Base-by-base conservation (phyloP, 1,140 invertebrate genomes). In the Papilio xuthus region DNA sequence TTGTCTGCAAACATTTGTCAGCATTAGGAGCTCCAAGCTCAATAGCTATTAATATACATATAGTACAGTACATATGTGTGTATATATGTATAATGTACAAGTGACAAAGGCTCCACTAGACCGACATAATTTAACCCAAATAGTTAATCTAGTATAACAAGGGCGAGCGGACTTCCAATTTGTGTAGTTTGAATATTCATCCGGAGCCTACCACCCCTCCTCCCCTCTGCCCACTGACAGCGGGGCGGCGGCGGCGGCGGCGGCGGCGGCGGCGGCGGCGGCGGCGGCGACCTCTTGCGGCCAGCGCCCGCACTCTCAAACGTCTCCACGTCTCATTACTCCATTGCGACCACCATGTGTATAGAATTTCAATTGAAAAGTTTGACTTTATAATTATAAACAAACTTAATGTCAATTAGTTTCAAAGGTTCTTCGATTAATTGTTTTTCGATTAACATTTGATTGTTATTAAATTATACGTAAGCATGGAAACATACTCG, bases 111-210 rank as follows among this genome's bases (percentile, higher is more conserved):
- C 28, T 41, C 28, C n/a, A 41, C 67, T 32, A 37, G 67, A 41
- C 26, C 67, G 67, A 32, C 67, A 70, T 70, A 41, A 41, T 70
- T 70, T 41, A 70, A 70, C 37, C 67, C 28, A 32, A 70, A 70
- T 70, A 71, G 69, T 71, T 71, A 71, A 71, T 71, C 69, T 42
- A 42, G 37, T 71, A 37, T 71, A 42, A 71, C 69, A 42, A 42
- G 69, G 69, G 20, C 20, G 69, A 71, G 69, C 69, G 41, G 69
- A 71, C 32, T 67, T 41, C 69, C 32, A 41, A 41, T 42, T 71
- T 20, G 32, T 42, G 69, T 71, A 20, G 32, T 37, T 41, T 71
- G 69, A 71, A 71, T 71, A 71, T 71, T 71, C 69, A 71, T 71
- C 41, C 18, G 32, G 37, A 15, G 37, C n/a, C 32, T 9, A 23